Base-by-base conservation (phyloP, 2,797 vertebrate genomes). In the Sebastes goodei region DNA sequence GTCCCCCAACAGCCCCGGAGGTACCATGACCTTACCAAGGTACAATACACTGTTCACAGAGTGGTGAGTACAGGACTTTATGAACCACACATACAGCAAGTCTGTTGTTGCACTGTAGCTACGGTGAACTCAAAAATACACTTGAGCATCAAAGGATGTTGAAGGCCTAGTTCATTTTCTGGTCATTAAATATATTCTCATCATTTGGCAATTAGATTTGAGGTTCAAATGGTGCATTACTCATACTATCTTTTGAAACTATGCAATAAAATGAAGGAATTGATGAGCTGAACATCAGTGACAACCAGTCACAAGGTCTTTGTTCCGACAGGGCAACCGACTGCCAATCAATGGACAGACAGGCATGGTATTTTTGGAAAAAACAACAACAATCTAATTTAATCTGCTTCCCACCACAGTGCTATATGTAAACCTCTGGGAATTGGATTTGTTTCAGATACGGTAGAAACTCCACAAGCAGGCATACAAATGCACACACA, bases 21-120 rank as follows among this genome's bases (percentile, higher is more conserved):
- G 80, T 97, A 96, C 53, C 87, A 95, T 77, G 97, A 99, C 85
- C 88, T 98, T 61, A 96, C 95, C 88, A 98, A 98, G 97, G 98
- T 99, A 96, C 67, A 55, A 61, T 56, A 17, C 23, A 27, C 33
- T 23, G 67, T 20, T 82, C 33, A 76, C 33, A 67, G 73, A 55
- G 49, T n/a, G 11, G 8, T 62, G 57, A 70, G 29, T 59, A 33
- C 25, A 49, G 21, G 63, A 8, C 25, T 52, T 42, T 6, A 53
- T n/a, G 14, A 53, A 55, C 14, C 57, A 65, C 64, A 4, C 38
- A 60, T 8, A 12, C 15, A n/a, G 12, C 6, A 38, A 15, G 10
- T 29, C 21, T 25, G 7, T 5, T 77, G 71, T 64, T 61, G 61
- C n/a, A 32, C 25, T 55, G 17, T 29, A 56, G 70, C n/a, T 67